Evolutionary conservation across 2,113 vertebrate genomes (phyloP).

Genomic region (Aphelocoma coerulescens): DNA sequence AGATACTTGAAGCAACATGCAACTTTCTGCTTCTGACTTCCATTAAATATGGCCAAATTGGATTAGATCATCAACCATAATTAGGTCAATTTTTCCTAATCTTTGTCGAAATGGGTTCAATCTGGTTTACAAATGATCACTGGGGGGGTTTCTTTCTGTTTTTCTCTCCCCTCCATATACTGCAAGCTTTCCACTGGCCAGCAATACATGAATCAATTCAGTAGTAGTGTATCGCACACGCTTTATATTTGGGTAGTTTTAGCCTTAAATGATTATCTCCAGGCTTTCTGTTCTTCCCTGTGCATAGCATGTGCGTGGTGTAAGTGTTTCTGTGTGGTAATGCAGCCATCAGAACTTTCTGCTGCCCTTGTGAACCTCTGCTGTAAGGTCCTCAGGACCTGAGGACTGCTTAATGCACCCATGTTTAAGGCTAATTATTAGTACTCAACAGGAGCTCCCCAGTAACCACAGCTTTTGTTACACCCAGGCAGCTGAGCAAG

Average conservation of each 20-base stretch:
- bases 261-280: not conserved
- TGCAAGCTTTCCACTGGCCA: not conserved
- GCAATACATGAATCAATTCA: not conserved
- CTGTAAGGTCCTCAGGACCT: not conserved
- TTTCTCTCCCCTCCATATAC: not conserved
- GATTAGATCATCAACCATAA: constrained; percentile 28
- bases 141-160: not conserved
- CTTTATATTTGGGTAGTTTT: constrained; percentile 11
- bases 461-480: constrained; percentile 48
- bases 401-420: constrained; percentile 28
- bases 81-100: constrained; percentile 42
- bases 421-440: constrained; percentile 2
- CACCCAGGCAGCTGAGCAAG: constrained; percentile 43
- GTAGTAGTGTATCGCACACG: constrained; percentile 21
- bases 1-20: not conserved
- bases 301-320: not conserved
- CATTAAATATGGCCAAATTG: constrained; percentile 30
- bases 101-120: constrained; percentile 35
- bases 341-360: constrained; percentile 23
- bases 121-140: constrained; percentile 17
- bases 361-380: constrained; percentile 55
- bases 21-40: constrained; percentile 36
- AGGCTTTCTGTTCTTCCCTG: not conserved
- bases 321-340: not conserved
- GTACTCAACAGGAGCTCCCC: not conserved